Conservation (phyloP, 2,113 vertebrate species). For the Dromiciops gliroides region DNA sequence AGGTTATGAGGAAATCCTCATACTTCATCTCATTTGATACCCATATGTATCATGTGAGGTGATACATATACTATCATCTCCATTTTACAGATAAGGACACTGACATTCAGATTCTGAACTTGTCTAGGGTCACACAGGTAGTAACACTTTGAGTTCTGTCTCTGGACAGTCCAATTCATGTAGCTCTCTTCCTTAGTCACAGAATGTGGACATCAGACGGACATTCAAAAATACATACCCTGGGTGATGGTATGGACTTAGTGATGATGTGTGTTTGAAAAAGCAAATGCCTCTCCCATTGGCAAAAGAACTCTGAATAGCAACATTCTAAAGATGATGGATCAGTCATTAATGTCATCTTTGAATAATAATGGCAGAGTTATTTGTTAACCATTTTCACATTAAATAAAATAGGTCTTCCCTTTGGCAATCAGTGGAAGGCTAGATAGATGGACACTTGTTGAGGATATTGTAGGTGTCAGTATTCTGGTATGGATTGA, state of each 20-base stretch:
- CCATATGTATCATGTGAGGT: neutral
- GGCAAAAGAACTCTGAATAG: neutral
- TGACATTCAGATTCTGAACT: neutral
- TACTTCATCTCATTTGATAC: neutral
- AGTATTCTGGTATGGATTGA: neutral
- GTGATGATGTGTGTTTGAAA: neutral
- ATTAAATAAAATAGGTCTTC: neutral
- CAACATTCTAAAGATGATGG: neutral
- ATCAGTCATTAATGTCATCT: neutral
- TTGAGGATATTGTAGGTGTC: neutral
- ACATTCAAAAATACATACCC: neutral
- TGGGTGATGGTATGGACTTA: neutral
- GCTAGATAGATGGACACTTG: neutral
- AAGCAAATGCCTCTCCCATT: neutral
- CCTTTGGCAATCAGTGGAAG: neutral
- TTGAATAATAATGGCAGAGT: neutral
- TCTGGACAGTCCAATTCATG: neutral
- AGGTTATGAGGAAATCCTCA: neutral
- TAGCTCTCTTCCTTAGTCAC: neutral
- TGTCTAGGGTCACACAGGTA: neutral
- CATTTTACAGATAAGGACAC: neutral
- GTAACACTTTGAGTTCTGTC: neutral
- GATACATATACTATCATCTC: neutral
- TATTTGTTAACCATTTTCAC: neutral
- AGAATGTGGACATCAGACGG: neutral